Evolutionary conservation across 2,113 vertebrate species (phyloP), one percentile per base, ranked within the genome.

Genomic region (Gavia stellata): DNA sequence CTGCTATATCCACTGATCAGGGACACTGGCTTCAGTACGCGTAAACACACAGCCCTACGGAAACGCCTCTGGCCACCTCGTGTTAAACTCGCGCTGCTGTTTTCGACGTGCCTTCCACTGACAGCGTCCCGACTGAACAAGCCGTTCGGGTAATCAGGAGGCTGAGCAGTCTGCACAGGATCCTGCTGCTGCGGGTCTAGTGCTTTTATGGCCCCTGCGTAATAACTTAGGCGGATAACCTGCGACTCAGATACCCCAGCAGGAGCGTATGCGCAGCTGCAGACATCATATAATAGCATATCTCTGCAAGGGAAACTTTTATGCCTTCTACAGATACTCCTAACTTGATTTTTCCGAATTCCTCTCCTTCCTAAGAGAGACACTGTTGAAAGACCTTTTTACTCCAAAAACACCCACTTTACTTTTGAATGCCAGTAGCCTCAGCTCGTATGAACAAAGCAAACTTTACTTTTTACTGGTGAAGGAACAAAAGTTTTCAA

Each of bases 1-100:
- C 61, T 85, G 38, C 62, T 21, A 2, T 20, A 50, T 10, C 75
- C 61, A 24, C 50, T 40, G n/a, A 33, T 2, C 19, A 15, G 24
- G 28, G 59, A 49, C 12, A 1, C 23, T 6, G 23, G 33, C 17
- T 56, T 75, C 21, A 29, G 28, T 10, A 18, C 10, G 14, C 1
- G 2, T 13, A 40, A 52, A 47, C 1, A 3, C 0, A 0, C 17
- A 83, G 53, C 33, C 56, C n/a, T 19, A 4, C 3, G 3, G 63
- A 61, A 68, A 7, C 0, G 0, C 15, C 67, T 36, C 29, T 6
- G 50, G 23, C 5, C 38, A 8, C 52, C 24, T 38, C 2, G 1
- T 5, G 26, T 58, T 65, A 21, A 49, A 53, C 24, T 24, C 0
- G 0, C 0, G 5, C 62, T 52, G 67, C 40, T 72, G 18, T 59